Percentiles rank a stretch among this genome's conserved stretches.
Evolutionary conservation across 2,888 invertebrate genomes (phyloP).

Genomic region (Calliscelio sp.): DNA sequence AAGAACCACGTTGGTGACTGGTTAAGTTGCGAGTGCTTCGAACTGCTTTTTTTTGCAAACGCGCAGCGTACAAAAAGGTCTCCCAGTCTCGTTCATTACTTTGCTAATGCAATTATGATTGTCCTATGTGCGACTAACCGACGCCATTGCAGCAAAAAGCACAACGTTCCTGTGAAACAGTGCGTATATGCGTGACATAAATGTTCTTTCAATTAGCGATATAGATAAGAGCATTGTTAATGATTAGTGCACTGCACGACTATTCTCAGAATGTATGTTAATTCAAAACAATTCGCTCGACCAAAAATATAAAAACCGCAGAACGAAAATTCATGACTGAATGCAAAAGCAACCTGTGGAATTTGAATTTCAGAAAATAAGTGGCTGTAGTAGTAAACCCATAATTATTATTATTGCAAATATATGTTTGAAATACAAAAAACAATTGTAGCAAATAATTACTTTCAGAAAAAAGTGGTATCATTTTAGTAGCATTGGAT

Average conservation of each 20-base stretch:
- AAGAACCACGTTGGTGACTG: conserved; percentile 65
- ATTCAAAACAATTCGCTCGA: neutral
- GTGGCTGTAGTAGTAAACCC: too few species aligned
- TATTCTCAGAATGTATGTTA: conserved; percentile 49
- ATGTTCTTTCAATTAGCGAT: conserved; percentile 71
- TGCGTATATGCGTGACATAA: conserved; percentile 67
- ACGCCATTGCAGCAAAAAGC: conserved; percentile 66
- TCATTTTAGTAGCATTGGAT: neutral
- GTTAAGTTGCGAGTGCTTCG: conserved; percentile 66
- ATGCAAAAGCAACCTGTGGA: too few species aligned
- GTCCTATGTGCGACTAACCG: conserved; percentile 73
- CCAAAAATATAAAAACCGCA: too few species aligned
- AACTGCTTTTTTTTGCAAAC: conserved; percentile 52
- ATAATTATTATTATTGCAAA: too few species aligned
- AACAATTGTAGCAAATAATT: too few species aligned
- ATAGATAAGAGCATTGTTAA: conserved; percentile 60
- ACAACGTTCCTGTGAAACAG: conserved; percentile 57
- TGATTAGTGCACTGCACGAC: conserved; percentile 51
- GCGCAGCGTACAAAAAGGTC: conserved; percentile 66
- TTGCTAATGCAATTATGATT: conserved; percentile 83
- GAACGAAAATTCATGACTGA: too few species aligned
- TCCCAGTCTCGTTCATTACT: conserved; percentile 81
- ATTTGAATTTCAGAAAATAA: too few species aligned
- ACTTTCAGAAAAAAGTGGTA: too few species aligned
- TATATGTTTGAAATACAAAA: too few species aligned